Base-by-base conservation (phyloP, 2,797 vertebrate genomes). In the Borostomias antarcticus region DNA sequence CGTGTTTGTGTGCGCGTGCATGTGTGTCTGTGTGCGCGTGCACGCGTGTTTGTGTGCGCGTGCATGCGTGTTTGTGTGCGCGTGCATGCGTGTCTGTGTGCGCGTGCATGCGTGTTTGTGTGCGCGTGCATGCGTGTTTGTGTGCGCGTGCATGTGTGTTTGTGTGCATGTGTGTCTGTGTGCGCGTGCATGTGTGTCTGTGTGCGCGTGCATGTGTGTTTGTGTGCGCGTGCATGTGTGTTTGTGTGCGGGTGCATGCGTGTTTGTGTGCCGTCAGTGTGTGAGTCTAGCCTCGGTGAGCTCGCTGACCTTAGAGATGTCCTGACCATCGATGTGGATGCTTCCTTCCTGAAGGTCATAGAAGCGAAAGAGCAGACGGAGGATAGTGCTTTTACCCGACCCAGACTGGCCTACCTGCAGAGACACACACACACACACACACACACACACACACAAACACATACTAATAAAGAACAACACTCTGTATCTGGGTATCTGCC, bases 361-460 rank as follows among this genome's bases (percentile, higher is more conserved):
- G 87, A 95, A 95, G 5, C 94, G 93, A 76, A 95, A 96, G 0
- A 95, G 87, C 61, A 96, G 82, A 37, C 94, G 93, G 23, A 95
- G 84, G 66, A 95, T 52, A 6, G 94, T 96, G 86, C 92, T 95
- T 77, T 95, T 95, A 26, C 94, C 95, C 0, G 93, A 90, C 17
- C 94, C 94, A 0, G 95, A 95, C 1, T 90, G 90, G 47, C 94
- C 94, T 35, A 96, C 94, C 94, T 96, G 73, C 17, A 32, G 13
- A 23, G 53, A 58, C 37, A 57, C 64, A 56, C 53, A 45, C 64
- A 58, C 37, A 37, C 63, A 57, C 35, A 53, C 13, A 29, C 26
- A 32, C 37, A 58, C 51, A 26, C 25, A 7, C 47, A 25, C 61
- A 53, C 28, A 35, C 26, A 50, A 28, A 11, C 37, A 50, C 43